These are phyloP conservation scores for Clanis bilineata DNA, from an alignment of 2,888 invertebrate genomes.

Conservation along the genomic window DNA sequence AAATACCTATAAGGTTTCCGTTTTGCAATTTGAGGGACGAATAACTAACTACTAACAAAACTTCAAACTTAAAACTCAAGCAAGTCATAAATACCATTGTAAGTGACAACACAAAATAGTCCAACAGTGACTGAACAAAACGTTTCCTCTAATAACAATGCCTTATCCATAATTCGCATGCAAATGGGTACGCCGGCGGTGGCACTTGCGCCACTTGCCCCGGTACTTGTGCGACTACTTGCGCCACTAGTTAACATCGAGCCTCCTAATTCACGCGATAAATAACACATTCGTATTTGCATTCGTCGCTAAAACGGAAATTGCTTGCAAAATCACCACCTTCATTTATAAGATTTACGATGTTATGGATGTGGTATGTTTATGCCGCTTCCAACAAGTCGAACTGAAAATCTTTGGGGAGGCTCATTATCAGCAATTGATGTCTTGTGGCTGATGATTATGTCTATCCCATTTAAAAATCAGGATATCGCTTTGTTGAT, in stretches of 20 bases:
- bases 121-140: background rate
- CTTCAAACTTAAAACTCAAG: background rate
- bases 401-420: background rate
- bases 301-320: constrained; percentile 72
- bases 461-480: too few species aligned
- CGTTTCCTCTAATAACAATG: constrained; percentile 20
- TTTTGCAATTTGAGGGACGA: too few species aligned
- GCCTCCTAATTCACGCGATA: constrained; percentile 69
- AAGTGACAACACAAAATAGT: background rate
- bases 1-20: too few species aligned
- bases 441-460: too few species aligned
- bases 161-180: constrained; percentile 42
- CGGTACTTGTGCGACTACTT: constrained; percentile 22
- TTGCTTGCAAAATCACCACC: constrained; percentile 72
- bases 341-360: constrained; percentile 37
- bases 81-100: background rate
- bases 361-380: constrained; percentile 45
- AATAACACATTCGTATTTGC: constrained; percentile 76
- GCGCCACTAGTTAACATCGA: constrained; percentile 49
- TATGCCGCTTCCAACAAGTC: background rate
- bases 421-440: background rate
- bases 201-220: constrained; percentile 13
- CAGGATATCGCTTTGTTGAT: too few species aligned
- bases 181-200: constrained; percentile 31
- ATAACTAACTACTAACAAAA: background rate